phyloP scores from a whole-genome alignment of 2,113 vertebrate species.

The Melanerpes formicivorus region DNA sequence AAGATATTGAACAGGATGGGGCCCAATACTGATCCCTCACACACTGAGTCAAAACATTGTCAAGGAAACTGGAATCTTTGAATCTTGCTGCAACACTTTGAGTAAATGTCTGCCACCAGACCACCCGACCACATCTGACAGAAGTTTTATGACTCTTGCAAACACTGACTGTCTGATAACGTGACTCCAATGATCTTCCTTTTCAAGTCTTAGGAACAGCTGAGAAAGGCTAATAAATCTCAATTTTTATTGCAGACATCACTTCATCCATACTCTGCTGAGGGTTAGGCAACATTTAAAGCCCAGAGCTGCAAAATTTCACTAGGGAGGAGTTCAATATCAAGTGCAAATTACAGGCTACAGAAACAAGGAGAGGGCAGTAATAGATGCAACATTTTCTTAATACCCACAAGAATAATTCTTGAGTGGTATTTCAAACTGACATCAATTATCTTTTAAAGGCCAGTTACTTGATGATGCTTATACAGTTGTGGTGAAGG shows the following conservation, averaged over 20 bases:
- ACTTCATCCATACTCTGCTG: not conserved
- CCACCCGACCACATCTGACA: constrained; percentile 37
- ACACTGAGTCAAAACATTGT: not conserved
- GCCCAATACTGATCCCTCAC: too few species aligned
- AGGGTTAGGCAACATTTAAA: not conserved
- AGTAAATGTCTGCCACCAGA: not conserved
- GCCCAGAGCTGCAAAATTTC: not conserved
- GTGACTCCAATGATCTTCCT: constrained; percentile 53
- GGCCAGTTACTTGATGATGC: not conserved
- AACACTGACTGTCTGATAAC: constrained; percentile 44
- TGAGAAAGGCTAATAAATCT: constrained; percentile 61
- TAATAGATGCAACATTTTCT: not conserved
- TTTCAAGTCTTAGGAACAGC: constrained; percentile 45
- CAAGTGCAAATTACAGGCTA: not conserved
- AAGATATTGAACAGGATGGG: too few species aligned
- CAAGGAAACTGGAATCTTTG: not conserved
- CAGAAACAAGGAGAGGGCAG: not conserved
- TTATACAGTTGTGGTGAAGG: not conserved
- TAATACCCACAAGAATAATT: not conserved
- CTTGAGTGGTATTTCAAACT: not conserved
- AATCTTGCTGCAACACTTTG: not conserved
- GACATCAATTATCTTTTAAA: not conserved
- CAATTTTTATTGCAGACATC: constrained; percentile 56
- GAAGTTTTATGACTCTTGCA: constrained; percentile 63
- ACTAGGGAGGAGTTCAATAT: not conserved